Base-by-base conservation (phyloP, 2,888 invertebrate genomes). In the Synergus umbraculus region DNA sequence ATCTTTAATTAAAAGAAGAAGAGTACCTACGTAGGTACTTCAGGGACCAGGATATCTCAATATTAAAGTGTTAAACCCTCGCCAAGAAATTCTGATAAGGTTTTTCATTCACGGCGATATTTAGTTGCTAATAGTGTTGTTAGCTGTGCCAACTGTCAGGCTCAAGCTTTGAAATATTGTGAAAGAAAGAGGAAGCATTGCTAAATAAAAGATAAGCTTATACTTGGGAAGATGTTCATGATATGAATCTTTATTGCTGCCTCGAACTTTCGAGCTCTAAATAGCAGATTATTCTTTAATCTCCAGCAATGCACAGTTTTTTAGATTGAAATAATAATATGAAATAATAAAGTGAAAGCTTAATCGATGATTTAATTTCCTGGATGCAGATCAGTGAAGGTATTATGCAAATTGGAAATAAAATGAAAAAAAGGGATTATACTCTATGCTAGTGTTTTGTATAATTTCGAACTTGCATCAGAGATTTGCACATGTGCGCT, bases 1-100 rank as follows among this genome's bases (percentile, higher is more conserved):
- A 90, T 91, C 89, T 91, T 91, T 91, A 91, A 91, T 91, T 91
- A 91, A 90, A 90, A 89, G 86, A 86, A 87, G 79, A 84, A 82
- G 81, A 77, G 79, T 77, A 73, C 78, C 80, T 78, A 76, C 79
- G 79, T 78, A 79, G 82, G 64, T 78, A 76, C 79, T 79, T 82
- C 83, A 76, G 81, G 79, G 54, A 76, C 79, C 76, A 79, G 79
- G 80, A 80, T 85, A 85, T 84, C 85, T 83, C 81, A 85, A 86
- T 86, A 87, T 88, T 88, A 87, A 86, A 84, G 82, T 76, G 81
- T 78, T 67, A 82, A 83, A 82, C 82, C 82, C 81, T 83, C 80
- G 78, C 65, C 81, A 78, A 82, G 79, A 81, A 82, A 82, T 80
- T 49, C 76, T 82, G 84, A 84, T 84, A 84, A 84, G 80, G 78